A percentile compares a stretch with the other conserved stretches of the same genome.
phyloP scores from a whole-genome alignment of 2,888 invertebrate genomes.

The Philopedon plagiatum region DNA sequence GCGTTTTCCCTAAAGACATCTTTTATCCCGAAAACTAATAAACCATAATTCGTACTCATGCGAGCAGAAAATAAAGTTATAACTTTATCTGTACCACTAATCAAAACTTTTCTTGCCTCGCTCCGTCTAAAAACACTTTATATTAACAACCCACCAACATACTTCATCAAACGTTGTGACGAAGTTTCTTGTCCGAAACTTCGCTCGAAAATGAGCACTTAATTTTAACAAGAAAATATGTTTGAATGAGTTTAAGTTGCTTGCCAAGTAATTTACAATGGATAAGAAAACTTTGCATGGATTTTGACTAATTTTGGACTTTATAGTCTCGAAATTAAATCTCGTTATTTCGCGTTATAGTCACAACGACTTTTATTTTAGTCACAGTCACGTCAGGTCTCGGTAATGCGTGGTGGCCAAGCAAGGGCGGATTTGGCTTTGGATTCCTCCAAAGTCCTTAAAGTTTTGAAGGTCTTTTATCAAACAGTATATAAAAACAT shows the following conservation, averaged over 20 bases:
- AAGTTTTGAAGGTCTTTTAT: too few species aligned
- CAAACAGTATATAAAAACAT: too few species aligned
- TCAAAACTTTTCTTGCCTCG: conserved; percentile 43
- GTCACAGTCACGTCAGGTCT: too few species aligned
- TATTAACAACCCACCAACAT: conserved; percentile 31
- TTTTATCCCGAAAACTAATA: conserved; percentile 29
- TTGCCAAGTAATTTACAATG: too few species aligned
- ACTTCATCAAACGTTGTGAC: conserved; percentile 45
- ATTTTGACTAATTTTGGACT: too few species aligned
- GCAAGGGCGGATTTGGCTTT: too few species aligned
- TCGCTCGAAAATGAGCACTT: conserved; percentile 20
- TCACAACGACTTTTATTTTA: too few species aligned
- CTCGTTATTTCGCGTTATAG: too few species aligned
- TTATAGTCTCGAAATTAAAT: too few species aligned
- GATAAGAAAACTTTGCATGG: too few species aligned
- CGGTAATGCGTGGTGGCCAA: too few species aligned
- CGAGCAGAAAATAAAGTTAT: conserved; percentile 38
- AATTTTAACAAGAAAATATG: conserved; percentile 38
- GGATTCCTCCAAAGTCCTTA: too few species aligned
- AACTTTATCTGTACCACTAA: conserved; percentile 45
- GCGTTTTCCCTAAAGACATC: background rate
- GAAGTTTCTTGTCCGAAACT: conserved; percentile 40
- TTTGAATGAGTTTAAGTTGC: background rate
- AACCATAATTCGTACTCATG: conserved; percentile 36
- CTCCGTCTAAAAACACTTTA: conserved; percentile 42